Base-by-base conservation (phyloP, 2,113 vertebrate genomes). In the Aspiorhynchus laticeps region DNA sequence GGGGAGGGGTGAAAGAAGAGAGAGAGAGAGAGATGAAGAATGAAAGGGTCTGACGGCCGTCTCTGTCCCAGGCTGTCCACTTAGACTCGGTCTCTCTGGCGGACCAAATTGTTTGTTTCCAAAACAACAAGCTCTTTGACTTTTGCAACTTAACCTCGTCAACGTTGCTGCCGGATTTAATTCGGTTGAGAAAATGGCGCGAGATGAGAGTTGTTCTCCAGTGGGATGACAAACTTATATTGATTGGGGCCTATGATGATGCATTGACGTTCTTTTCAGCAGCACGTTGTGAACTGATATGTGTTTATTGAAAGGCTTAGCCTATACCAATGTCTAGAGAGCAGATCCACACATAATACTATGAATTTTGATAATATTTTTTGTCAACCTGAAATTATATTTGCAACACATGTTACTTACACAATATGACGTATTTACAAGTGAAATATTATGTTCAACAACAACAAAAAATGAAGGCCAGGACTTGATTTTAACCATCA, bases 81-180 rank as follows among this genome's bases (percentile, higher is more conserved):
- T 84, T 80, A 84, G 56, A 51, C 36, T 71, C 56, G 69, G n/a
- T 76, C 63, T 76, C 84, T 87, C 83, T 90, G 90, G 90, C 86
- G 69, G 85, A 90, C 84, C 53, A 90, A 86, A 74, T 63, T 90
- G 89, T 90, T 90, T 85, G 88, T 74, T 86, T 85, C 77, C 86
- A 48, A 83, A 88, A 90, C 88, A 87, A 92, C n/a, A 83, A 24
- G 41, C 31, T 85, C 87, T 80, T 67, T 65, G 76, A 87, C 83
- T 85, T 85, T 77, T 53, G 69, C 87, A 83, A 67, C 41, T 26
- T 77, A 61, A 82, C 87, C 77, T 91, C 69, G 63, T 59, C 74
- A n/a, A 31, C 11, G 53, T 31, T 17, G 53, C 12, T 31, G 48
- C 12, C 83, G 61, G 65, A 33, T 80, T 77, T 46, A 69, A 89